Conservation (phyloP, 2,888 invertebrate species). For the Agapostemon virescens region DNA sequence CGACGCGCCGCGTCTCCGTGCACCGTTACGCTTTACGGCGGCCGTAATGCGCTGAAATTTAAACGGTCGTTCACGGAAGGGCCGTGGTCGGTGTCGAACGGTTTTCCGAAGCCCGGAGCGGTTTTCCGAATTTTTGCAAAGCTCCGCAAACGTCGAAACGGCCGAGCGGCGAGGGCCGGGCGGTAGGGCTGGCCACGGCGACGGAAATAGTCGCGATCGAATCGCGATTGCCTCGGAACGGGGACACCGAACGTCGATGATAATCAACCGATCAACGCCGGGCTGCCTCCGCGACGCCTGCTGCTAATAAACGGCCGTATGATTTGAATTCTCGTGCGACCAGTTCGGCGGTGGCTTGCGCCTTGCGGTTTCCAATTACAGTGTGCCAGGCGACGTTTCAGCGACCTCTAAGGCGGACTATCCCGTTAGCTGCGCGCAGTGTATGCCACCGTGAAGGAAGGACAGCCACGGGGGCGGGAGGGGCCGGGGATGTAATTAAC, state of each 20-base stretch:
- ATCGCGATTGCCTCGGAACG: conserved; percentile 8
- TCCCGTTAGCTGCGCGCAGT: conserved; percentile 42
- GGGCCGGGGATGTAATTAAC: conserved; percentile 75
- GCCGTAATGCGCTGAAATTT: neutral
- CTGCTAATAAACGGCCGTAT: conserved; percentile 53
- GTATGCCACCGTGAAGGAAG: conserved; percentile 46
- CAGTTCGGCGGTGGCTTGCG: conserved; percentile 48
- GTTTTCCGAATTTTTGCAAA: neutral
- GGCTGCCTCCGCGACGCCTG: conserved; percentile 16
- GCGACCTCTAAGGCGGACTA: conserved; percentile 69
- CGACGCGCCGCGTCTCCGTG: no score
- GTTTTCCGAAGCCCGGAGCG: neutral
- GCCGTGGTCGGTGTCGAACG: rapidly evolving
- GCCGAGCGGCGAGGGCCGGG: no score
- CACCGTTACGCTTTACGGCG: no score
- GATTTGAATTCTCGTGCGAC: conserved; percentile 56
- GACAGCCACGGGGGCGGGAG: conserved; percentile 34
- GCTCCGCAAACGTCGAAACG: neutral
- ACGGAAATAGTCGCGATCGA: conserved; percentile 6
- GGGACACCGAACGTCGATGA: conserved; percentile 32
- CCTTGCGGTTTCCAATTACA: conserved; percentile 74
- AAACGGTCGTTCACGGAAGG: neutral
- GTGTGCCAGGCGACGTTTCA: conserved; percentile 68
- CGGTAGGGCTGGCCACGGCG: neutral
- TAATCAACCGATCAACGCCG: conserved; percentile 42